Percentiles rank a stretch among this genome's conserved stretches.
These are phyloP conservation scores for Manacus vitellinus DNA, from an alignment of 2,113 vertebrate species.

Conservation along the genomic window DNA sequence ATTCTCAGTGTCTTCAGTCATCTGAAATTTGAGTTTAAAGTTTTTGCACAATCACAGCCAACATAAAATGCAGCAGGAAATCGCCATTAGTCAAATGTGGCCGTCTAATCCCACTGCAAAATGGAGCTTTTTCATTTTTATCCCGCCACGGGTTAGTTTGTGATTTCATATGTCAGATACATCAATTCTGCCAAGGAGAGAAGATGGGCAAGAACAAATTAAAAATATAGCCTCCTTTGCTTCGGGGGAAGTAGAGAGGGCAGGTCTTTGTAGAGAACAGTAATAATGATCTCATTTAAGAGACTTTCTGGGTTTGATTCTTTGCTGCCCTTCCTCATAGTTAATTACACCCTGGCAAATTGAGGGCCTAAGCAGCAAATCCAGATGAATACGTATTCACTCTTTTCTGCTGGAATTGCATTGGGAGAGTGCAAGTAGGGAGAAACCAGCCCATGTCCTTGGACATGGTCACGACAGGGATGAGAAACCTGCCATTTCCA, in stretches of 20 bases:
- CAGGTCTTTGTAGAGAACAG: constrained; percentile 29
- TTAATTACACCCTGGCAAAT: constrained; percentile 49
- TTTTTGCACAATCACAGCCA: constrained; percentile 58
- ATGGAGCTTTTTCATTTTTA: constrained; percentile 72
- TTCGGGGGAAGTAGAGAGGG: background rate
- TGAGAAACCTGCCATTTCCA: background rate
- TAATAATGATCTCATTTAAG: constrained; percentile 56
- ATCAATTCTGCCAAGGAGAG: constrained; percentile 70
- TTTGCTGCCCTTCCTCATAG: constrained; percentile 26
- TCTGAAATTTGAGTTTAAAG: constrained; percentile 62
- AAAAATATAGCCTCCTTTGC: constrained; percentile 48
- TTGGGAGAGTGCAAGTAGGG: rapidly evolving
- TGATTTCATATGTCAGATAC: constrained; percentile 73
- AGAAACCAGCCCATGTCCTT: background rate
- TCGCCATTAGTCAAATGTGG: constrained; percentile 69
- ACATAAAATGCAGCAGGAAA: constrained; percentile 70
- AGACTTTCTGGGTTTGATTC: constrained; percentile 39
- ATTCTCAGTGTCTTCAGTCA: constrained; percentile 27
- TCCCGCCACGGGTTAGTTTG: constrained; percentile 76
- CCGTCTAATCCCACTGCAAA: constrained; percentile 74
- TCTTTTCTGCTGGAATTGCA: background rate
- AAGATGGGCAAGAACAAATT: constrained; percentile 52
- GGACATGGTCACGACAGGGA: background rate
- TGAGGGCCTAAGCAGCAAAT: constrained; percentile 19
- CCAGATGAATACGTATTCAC: background rate